Conservation (phyloP, 2,888 invertebrate species). For the Polydesmus complanatus region DNA sequence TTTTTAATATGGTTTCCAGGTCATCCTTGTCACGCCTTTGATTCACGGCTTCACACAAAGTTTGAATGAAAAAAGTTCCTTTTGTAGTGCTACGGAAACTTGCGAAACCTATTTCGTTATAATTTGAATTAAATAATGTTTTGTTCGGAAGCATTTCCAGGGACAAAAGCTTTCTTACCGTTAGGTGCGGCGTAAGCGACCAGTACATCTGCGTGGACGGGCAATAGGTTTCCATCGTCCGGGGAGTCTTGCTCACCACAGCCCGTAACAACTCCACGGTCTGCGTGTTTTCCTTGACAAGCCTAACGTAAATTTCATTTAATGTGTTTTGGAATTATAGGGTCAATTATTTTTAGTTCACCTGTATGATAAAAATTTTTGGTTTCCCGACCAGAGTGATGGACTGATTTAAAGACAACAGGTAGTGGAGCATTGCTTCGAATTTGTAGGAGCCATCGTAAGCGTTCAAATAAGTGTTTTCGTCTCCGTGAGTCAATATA, state of each 20-base stretch:
- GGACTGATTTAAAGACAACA: background rate
- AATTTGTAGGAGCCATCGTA: background rate
- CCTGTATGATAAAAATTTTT: background rate
- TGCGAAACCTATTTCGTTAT: background rate
- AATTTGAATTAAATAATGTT: too few relatives aligned
- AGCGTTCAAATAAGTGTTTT: background rate
- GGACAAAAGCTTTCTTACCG: too few relatives aligned
- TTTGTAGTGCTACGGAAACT: background rate
- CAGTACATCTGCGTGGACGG: background rate
- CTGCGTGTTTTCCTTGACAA: background rate
- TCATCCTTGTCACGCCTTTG: background rate
- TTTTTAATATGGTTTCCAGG: background rate
- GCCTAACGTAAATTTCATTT: background rate
- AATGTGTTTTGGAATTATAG: background rate
- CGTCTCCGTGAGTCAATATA: background rate
- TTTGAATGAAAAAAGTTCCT: background rate
- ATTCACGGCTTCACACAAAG: background rate
- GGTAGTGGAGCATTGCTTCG: background rate
- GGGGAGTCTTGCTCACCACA: background rate
- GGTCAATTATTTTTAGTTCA: background rate
- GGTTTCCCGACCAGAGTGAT: background rate
- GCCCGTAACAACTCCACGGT: background rate
- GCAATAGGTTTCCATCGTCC: background rate
- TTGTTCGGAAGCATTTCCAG: too few relatives aligned
- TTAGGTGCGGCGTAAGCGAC: background rate